Evolutionary conservation across 2,888 invertebrate genomes (phyloP).

Genomic region (Hoplodrina ambigua): DNA sequence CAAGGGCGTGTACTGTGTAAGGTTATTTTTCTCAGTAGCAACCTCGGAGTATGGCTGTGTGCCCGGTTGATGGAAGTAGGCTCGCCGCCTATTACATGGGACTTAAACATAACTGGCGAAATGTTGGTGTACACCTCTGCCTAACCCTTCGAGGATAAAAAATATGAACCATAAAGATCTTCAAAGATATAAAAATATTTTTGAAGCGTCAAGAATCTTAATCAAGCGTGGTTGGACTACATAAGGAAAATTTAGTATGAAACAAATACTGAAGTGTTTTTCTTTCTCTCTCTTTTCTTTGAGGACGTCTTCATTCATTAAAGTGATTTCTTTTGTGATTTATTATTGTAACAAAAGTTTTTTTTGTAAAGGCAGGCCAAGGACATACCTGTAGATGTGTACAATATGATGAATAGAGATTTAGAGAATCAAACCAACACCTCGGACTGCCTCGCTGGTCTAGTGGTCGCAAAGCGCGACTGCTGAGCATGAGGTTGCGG

Average conservation of each 20-base stretch:
- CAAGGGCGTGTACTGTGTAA: too few species aligned
- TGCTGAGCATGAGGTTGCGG: too few species aligned
- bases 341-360: conserved; percentile 24
- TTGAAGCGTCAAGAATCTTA: conserved; percentile 4
- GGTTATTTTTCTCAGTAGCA: too few species aligned
- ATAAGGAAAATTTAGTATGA: conserved; percentile 35
- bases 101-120: too few species aligned
- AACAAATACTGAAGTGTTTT: conserved; percentile 16
- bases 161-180: background rate
- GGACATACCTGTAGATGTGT: background rate
- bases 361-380: too few species aligned
- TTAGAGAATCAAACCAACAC: too few species aligned
- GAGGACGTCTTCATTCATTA: conserved; percentile 23
- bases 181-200: background rate
- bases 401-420: background rate
- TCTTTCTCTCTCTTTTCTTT: conserved; percentile 13
- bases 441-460: too few species aligned
- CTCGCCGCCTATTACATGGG: too few species aligned
- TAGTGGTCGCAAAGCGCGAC: too few species aligned
- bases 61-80: too few species aligned
- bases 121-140: too few species aligned
- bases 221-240: conserved; percentile 10
- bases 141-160: background rate
- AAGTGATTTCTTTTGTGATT: conserved; percentile 16
- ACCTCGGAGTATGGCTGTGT: too few species aligned